Base-by-base conservation (phyloP, 30 jellyfish, hydroid and myxozoan genomes). In the Pseudorhiza aurosa region DNA sequence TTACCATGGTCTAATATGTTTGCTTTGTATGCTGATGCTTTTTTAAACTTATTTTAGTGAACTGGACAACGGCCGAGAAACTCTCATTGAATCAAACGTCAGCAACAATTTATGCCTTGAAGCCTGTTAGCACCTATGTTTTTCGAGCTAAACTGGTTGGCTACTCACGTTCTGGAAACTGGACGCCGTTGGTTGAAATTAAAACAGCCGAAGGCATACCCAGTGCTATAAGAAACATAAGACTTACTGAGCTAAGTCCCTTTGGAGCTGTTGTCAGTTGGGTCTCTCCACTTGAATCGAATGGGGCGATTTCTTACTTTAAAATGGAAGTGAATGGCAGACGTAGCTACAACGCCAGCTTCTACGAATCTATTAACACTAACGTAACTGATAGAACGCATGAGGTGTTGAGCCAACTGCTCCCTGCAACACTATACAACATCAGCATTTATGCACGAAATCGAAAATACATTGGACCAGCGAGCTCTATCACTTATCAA, bases 201-300 rank as follows among this genome's bases (percentile, higher is more conserved):
- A 4, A 8, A 17, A 83, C 95, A 33, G 55, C 39, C 12, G 85
- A 59, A 35, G 95, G 95, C 10, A 44, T 46, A 39, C 95, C 95
- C 11, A 56, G 82, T 42, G 81, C 75, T 39, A 71, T 83, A 4
- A 27, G 57, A 36, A 27, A 39, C 24, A 69, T 83, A 12, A 47
- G 40, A 40, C 29, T 56, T n/a, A n/a, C 18, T n/a, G 68, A n/a
- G 36, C 45, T 9, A 17, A 27, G 24, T 2, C 2, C 53, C 3
- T 24, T 8, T 58, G 9, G 26, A 27, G 85, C 22, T 11, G 31
- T 15, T 12, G 53, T 83, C n/a, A 51, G 43, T 17, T 83, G 95
- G 95, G 56, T 29, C n/a, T 36, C 65, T 21, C 95, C 83, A 0
- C 7, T 33, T 58, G 8, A 40, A 36, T 68, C 87, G 14, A 71